Evolutionary conservation across 1,140 invertebrate species (phyloP).

Genomic region (Drosophila nannoptera): DNA sequence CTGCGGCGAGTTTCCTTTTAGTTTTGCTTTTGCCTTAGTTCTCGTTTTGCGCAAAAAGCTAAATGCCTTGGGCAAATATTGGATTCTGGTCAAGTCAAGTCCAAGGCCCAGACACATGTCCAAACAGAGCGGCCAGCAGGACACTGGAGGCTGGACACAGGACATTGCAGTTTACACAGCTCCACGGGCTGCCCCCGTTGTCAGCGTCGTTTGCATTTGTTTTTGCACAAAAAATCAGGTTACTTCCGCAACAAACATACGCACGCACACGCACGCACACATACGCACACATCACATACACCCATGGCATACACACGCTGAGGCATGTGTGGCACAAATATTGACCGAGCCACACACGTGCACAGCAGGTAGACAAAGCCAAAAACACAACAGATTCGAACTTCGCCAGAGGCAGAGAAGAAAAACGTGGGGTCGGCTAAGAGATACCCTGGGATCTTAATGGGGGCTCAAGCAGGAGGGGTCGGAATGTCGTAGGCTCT

Average conservation of each 20-base stretch:
- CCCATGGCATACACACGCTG: not conserved
- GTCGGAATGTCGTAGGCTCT: no score
- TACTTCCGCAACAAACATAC: constrained; percentile 59
- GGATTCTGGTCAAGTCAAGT: constrained; percentile 40
- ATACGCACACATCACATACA: constrained; percentile 35
- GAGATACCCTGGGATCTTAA: constrained; percentile 11
- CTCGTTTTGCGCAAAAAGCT: constrained; percentile 1
- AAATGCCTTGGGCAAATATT: constrained; percentile 62
- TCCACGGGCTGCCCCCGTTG: constrained; percentile 20
- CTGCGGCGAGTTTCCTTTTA: constrained; percentile 39
- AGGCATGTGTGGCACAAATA: constrained; percentile 57
- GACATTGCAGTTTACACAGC: constrained; percentile 55
- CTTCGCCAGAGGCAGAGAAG: not conserved
- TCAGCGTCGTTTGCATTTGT: constrained; percentile 11
- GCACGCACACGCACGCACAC: constrained; percentile 40
- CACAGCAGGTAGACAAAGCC: constrained; percentile 64
- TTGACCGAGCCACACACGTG: constrained; percentile 65
- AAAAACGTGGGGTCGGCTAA: not conserved
- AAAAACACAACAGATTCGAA: constrained; percentile 9
- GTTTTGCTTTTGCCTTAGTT: constrained; percentile 1
- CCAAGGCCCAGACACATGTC: constrained; percentile 55
- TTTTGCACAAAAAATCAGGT: constrained; percentile 69
- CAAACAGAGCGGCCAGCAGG: constrained; percentile 44
- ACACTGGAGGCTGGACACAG: constrained; percentile 18
- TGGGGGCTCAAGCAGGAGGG: no score